Percentiles rank a stretch among this genome's conserved stretches.
phyloP scores from a whole-genome alignment of 2,888 invertebrate species.

The Drosophila testacea region DNA sequence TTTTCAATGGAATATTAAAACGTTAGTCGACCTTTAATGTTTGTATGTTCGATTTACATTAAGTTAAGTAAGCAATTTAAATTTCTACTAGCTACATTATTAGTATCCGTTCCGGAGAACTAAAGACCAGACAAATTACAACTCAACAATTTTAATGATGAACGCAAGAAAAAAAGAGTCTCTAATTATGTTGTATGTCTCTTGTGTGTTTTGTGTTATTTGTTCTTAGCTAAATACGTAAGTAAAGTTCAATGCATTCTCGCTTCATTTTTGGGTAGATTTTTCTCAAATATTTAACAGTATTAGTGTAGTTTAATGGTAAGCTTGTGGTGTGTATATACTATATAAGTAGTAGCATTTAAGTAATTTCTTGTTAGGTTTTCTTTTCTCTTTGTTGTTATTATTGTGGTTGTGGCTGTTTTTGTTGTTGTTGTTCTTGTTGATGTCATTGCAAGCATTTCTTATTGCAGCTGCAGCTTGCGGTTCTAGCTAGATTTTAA shows the following conservation, averaged over 20 bases:
- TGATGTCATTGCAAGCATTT: slow-evolving; percentile 23
- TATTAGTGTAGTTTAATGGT: slow-evolving; percentile 35
- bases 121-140: slow-evolving; percentile 27
- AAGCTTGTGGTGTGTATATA: slow-evolving; percentile 35
- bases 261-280: slow-evolving; percentile 26
- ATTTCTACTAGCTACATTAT: slow-evolving; percentile 76
- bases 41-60: slow-evolving; percentile 36
- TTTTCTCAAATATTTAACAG: slow-evolving; percentile 39
- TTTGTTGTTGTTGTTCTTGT: slow-evolving; percentile 11
- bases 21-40: slow-evolving; percentile 47
- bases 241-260: slow-evolving; percentile 37
- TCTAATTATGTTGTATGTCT: slow-evolving; percentile 4
- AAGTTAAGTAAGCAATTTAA: slow-evolving; percentile 68
- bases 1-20: slow-evolving; percentile 72
- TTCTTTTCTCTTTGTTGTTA: slow-evolving; percentile 8
- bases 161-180: slow-evolving; percentile 10
- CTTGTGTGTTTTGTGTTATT: slow-evolving; percentile 39
- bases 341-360: slow-evolving; percentile 47
- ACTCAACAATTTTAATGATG: slow-evolving; percentile 10
- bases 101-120: slow-evolving; percentile 42
- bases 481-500: slow-evolving; percentile 7
- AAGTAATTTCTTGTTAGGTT: slow-evolving; percentile 52
- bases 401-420: slow-evolving; percentile 17
- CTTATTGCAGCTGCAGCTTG: slow-evolving; percentile 16
- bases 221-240: slow-evolving; percentile 53